Evolutionary conservation across 2,113 vertebrate genomes (phyloP).

Genomic region (Pelecanus crispus): DNA sequence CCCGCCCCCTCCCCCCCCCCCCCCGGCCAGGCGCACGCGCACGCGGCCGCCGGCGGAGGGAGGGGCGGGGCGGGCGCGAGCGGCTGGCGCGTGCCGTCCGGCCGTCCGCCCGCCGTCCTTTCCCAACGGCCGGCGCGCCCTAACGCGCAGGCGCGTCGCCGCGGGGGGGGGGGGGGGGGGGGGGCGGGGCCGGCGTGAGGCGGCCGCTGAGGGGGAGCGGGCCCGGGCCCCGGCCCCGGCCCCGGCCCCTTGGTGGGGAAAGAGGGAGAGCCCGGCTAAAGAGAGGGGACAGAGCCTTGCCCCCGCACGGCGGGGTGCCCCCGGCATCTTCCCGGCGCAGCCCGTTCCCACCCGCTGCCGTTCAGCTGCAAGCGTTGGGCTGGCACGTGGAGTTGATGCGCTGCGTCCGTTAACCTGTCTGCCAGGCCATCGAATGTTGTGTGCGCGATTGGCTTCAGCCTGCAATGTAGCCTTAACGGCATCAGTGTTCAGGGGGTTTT

Average conservation of each 20-base stretch:
- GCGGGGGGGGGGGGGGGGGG: too few relatives aligned
- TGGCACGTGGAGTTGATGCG: rapidly evolving
- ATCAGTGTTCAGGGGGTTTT: rapidly evolving
- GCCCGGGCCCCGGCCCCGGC: too few relatives aligned
- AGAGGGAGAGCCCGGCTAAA: not conserved
- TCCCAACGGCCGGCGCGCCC: not conserved
- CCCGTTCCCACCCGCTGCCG: rapidly evolving
- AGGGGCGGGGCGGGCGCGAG: not conserved
- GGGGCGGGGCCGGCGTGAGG: not conserved
- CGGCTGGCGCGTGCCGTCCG: not conserved
- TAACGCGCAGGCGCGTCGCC: not conserved
- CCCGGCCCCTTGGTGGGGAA: rapidly evolving
- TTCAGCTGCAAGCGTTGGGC: rapidly evolving
- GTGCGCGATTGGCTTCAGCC: not conserved
- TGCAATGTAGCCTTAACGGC: not conserved
- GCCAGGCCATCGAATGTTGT: rapidly evolving
- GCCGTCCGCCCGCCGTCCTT: too few relatives aligned
- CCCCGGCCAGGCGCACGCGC: not conserved
- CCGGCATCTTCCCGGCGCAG: rapidly evolving
- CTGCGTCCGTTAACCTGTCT: rapidly evolving
- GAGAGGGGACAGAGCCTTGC: rapidly evolving
- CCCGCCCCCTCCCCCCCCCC: too few relatives aligned
- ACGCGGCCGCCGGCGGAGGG: not conserved
- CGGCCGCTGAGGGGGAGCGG: not conserved
- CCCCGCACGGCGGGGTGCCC: rapidly evolving